A percentile compares a stretch with the other conserved stretches of the same genome.
These are phyloP conservation scores for Neosalanx taihuensis DNA, from an alignment of 2,797 vertebrate genomes.

Conservation along the genomic window DNA sequence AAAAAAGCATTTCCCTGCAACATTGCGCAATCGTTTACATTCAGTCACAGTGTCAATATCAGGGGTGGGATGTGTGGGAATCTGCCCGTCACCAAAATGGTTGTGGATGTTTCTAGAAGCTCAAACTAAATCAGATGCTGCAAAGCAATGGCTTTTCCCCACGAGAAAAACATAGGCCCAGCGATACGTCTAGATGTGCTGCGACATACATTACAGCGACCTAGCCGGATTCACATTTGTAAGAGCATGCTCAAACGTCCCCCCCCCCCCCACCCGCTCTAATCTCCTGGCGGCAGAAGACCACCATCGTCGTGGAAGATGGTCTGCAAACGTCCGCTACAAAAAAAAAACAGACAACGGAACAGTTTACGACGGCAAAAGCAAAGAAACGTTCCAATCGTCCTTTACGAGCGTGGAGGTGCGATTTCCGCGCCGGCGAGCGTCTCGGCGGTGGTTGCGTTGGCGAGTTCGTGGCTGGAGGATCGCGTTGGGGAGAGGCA, in stretches of 20 bases:
- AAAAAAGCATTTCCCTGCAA: constrained; percentile 59
- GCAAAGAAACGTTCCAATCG: constrained; percentile 69
- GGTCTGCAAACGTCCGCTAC: constrained; percentile 99
- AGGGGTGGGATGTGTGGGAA: constrained; percentile 41
- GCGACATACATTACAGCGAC: constrained; percentile 54
- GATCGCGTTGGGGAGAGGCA: no score
- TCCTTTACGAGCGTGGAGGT: constrained; percentile 65
- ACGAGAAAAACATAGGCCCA: constrained; percentile 17
- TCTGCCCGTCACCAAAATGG: constrained; percentile 38
- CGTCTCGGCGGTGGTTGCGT: no score
- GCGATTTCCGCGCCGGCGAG: no score
- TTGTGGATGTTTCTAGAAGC: constrained; percentile 18
- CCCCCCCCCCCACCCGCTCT: constrained; percentile 74
- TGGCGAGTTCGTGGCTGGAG: no score
- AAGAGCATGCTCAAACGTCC: constrained; percentile 29
- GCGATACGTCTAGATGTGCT: constrained; percentile 34
- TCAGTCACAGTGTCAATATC: constrained; percentile 48
- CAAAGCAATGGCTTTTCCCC: constrained; percentile 38
- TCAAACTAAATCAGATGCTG: background rate
- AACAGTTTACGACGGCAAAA: constrained; percentile 86
- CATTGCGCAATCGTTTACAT: constrained; percentile 53
- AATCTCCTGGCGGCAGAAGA: constrained; percentile 97
- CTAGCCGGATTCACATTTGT: constrained; percentile 48
- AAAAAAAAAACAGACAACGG: constrained; percentile 99
- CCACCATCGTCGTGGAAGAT: constrained; percentile 96